Evolutionary conservation across 2,888 invertebrate species (phyloP).

Genomic region (Caenorhabditis japonica): DNA sequence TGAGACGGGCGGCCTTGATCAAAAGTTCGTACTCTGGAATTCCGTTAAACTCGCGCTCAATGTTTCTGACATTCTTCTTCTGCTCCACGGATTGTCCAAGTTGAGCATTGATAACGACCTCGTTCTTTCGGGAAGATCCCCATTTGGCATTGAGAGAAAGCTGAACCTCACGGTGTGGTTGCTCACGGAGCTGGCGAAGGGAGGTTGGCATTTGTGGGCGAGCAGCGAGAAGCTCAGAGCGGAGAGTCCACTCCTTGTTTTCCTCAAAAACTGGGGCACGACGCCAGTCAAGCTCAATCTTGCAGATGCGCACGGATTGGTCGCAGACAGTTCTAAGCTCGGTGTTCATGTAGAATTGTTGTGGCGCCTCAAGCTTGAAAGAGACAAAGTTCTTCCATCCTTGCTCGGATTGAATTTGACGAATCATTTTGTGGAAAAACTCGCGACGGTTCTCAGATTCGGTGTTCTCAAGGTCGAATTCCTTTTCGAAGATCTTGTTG

Average conservation of each 20-base stretch:
- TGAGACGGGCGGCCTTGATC: constrained; percentile 62
- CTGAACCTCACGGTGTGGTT: constrained; percentile 57
- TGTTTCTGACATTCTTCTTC: constrained; percentile 39
- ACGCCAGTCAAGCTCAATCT: constrained; percentile 26
- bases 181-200: constrained; percentile 50
- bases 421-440: constrained; percentile 42
- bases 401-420: constrained; percentile 27
- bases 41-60: constrained; percentile 36
- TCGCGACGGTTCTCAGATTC: constrained; percentile 40
- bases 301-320: constrained; percentile 43
- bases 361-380: constrained; percentile 38
- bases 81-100: constrained; percentile 52
- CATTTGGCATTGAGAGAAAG: constrained; percentile 46
- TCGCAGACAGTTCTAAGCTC: constrained; percentile 43
- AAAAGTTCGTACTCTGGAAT: constrained; percentile 53
- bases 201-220: constrained; percentile 59
- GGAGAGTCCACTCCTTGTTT: constrained; percentile 60
- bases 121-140: constrained; percentile 56
- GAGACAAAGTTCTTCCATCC: constrained; percentile 31
- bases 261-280: constrained; percentile 48
- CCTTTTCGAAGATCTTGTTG: constrained; percentile 47
- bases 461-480: constrained; percentile 46
- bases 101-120: constrained; percentile 48
- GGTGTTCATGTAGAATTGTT: constrained; percentile 25
- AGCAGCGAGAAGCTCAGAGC: constrained; percentile 49